A percentile compares a stretch with the other conserved stretches of the same genome.
Conservation (phyloP, 2,113 vertebrate genomes). For the Mustela nigripes region DNA sequence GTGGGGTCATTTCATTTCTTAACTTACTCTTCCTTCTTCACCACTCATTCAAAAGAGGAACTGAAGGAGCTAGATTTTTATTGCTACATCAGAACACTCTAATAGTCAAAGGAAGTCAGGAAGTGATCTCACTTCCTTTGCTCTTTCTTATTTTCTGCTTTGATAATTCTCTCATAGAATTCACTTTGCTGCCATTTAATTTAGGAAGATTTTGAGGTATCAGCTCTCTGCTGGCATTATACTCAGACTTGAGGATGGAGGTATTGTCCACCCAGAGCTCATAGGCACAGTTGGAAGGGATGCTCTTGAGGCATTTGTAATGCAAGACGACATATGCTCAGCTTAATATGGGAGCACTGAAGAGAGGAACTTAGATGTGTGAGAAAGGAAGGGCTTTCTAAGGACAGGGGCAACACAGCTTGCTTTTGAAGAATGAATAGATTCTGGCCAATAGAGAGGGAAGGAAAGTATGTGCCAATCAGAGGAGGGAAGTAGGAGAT, state of each 20-base stretch:
- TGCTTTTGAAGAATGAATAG: not conserved
- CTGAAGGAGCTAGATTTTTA: not conserved
- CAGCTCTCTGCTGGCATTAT: not conserved
- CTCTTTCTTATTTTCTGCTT: not conserved
- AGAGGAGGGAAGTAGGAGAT: not conserved
- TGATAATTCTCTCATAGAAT: not conserved
- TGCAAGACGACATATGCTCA: rapidly evolving
- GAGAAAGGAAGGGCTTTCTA: not conserved
- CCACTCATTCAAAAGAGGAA: not conserved
- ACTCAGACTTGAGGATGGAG: not conserved
- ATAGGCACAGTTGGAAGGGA: not conserved
- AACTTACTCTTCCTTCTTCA: not conserved
- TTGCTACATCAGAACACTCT: not conserved
- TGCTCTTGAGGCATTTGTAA: rapidly evolving
- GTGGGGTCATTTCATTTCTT: not conserved
- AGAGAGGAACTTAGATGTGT: not conserved
- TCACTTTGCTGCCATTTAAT: not conserved
- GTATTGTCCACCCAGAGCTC: not conserved
- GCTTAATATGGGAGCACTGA: not conserved
- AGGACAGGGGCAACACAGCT: not conserved
- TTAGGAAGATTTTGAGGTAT: not conserved
- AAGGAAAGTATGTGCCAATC: not conserved
- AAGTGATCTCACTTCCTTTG: not conserved
- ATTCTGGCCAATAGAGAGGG: not conserved
- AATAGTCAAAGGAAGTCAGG: not conserved